These are phyloP conservation scores for Rhincodon typus DNA, from an alignment of 2,797 vertebrate genomes.

Conservation along the genomic window DNA sequence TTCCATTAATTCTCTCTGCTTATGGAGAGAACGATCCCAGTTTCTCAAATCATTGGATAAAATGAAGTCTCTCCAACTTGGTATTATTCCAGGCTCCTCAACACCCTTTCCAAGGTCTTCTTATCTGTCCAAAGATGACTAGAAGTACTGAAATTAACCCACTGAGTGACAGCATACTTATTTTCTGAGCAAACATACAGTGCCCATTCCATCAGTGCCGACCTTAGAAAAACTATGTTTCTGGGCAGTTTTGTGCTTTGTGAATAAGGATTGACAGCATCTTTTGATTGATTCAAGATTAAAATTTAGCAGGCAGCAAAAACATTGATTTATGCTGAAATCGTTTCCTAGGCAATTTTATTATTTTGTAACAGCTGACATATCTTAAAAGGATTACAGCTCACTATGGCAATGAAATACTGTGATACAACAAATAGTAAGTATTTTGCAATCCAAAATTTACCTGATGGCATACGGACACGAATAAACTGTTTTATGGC, in stretches of 20 bases:
- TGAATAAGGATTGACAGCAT: neutral
- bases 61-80: neutral
- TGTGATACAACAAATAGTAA: conserved; percentile 53
- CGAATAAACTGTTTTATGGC: conserved; percentile 48
- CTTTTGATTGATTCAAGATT: neutral
- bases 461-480: conserved; percentile 63
- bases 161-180: no score
- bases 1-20: neutral
- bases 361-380: neutral
- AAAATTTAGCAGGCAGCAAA: neutral
- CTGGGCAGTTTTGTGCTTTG: neutral
- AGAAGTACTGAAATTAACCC: neutral
- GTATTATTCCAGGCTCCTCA: neutral
- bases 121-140: neutral
- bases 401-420: neutral
- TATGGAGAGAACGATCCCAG: neutral
- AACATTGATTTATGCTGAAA: neutral
- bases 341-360: neutral
- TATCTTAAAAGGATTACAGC: neutral
- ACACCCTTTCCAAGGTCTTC: neutral
- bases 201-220: neutral
- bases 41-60: neutral
- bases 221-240: neutral
- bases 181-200: neutral
- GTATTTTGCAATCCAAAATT: conserved; percentile 50